Base-by-base conservation (phyloP, 2,888 invertebrate genomes). In the Drosophila melanocephala region DNA sequence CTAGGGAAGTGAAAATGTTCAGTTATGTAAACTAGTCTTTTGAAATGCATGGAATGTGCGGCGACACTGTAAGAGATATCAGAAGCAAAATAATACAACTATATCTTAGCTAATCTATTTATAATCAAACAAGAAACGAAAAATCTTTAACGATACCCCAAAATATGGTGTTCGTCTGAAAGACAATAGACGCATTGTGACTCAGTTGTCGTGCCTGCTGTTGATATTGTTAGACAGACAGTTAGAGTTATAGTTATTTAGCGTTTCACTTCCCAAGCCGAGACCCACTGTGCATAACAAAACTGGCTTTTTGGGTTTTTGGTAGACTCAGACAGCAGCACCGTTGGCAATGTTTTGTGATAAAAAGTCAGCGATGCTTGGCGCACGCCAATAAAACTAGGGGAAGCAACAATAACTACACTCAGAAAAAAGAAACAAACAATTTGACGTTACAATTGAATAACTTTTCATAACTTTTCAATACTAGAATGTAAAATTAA, bases 271-370 rank as follows among this genome's bases (percentile, higher is more conserved):
- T 64, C 57, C 56, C 66, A 67, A 67, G 55, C 60, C 19, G 14
- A 12, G 77, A 61, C 57, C 89, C 87, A 89, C 87, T 84, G 84
- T 89, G 84, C 84, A 87, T 79, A 87, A 79, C 79, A 89, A 82
- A 87, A 84, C 84, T 81, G 68, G 87, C 72, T 84, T 69, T 62
- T 47, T 55, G 57, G 66, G 53, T 44, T 77, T 67, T 73, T 64
- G 53, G 59, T 59, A 53, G 66, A 66, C 75, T 69, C 53, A 28
- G 52, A 56, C 60, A 37, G 19, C 35, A 47, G 52, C 76, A 44
- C 86, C 82, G 67, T 66, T 72, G 87, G 89, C 79, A 30, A 68
- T 83, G 84, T 65, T 78, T 83, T 69, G 67, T 79, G 84, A 82
- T 89, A 75, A 84, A 80, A 67, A 81, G 82, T 50, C 79, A 84